Percentiles rank a stretch among this genome's conserved stretches.
These are phyloP conservation scores for Eupithecia inturbata DNA, from an alignment of 2,888 invertebrate genomes.

Conservation along the genomic window DNA sequence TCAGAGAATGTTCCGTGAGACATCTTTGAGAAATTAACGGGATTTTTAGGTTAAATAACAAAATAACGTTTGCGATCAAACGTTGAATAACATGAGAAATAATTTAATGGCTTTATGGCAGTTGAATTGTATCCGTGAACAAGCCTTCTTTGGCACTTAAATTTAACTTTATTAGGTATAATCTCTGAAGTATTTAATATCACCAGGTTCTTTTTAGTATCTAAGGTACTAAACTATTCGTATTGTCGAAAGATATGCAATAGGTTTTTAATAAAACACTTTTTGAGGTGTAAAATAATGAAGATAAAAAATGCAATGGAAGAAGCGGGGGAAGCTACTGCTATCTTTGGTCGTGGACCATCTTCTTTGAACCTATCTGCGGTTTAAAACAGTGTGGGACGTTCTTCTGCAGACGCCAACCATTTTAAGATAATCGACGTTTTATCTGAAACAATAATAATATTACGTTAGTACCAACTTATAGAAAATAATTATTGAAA, in stretches of 20 bases:
- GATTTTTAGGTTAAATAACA: neutral
- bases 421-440: constrained; percentile 54
- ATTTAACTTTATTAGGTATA: constrained; percentile 31
- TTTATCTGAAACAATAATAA: constrained; percentile 66
- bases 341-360: constrained; percentile 69
- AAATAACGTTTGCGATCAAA: neutral
- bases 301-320: constrained; percentile 49
- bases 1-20: constrained; percentile 65
- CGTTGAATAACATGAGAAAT: neutral
- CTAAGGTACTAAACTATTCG: constrained; percentile 33
- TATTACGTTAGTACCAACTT: constrained; percentile 22
- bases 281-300: constrained; percentile 47
- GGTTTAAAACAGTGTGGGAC: constrained; percentile 58
- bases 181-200: constrained; percentile 46
- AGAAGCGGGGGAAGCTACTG: constrained; percentile 50
- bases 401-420: constrained; percentile 50
- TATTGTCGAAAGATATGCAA: constrained; percentile 66
- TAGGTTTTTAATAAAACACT: constrained; percentile 43
- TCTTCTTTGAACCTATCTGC: constrained; percentile 64
- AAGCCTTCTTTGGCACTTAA: constrained; percentile 50
- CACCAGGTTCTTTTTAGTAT: constrained; percentile 36
- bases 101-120: neutral
- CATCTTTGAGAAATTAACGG: constrained; percentile 55
- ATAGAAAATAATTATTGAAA: neutral
- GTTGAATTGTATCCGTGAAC: neutral